Conservation (phyloP, 2,113 vertebrate species). For the Sitta europaea region DNA sequence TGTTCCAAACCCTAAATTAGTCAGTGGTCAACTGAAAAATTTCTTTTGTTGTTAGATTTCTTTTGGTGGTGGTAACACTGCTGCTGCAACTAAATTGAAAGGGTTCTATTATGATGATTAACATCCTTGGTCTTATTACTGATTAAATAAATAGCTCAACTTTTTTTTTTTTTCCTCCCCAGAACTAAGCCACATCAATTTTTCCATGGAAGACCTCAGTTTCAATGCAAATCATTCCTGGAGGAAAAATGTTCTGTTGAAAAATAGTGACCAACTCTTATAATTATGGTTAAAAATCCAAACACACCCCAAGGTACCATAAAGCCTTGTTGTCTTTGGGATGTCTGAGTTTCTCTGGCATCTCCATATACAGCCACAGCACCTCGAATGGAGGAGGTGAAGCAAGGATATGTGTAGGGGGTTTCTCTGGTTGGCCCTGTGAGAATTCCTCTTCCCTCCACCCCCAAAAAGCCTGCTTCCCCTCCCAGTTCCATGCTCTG, state of each 20-base stretch:
- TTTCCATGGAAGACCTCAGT: not conserved
- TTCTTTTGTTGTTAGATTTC: not conserved
- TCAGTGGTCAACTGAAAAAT: not conserved
- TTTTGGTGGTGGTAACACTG: not conserved
- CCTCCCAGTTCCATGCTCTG: constrained; percentile 35
- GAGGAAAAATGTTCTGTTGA: not conserved
- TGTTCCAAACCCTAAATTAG: constrained; percentile 1
- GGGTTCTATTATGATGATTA: not conserved
- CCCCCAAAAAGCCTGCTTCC: not conserved
- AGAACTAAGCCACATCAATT: not conserved
- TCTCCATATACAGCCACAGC: not conserved
- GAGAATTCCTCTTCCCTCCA: constrained; percentile 1
- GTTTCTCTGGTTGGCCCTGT: not conserved
- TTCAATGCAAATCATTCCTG: not conserved
- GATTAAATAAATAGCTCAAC: not conserved
- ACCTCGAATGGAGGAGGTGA: not conserved
- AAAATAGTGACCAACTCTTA: not conserved
- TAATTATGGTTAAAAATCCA: not conserved
- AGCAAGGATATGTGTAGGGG: not conserved
- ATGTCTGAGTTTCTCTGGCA: not conserved
- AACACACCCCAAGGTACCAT: not conserved
- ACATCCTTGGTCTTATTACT: not conserved
- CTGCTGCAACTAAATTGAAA: not conserved
- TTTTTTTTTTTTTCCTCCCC: not conserved
- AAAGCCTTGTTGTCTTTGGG: not conserved